Percentiles rank a stretch among this genome's conserved stretches.
phyloP scores from a whole-genome alignment of 2,888 invertebrate species.

The Agriopis aurantiaria region DNA sequence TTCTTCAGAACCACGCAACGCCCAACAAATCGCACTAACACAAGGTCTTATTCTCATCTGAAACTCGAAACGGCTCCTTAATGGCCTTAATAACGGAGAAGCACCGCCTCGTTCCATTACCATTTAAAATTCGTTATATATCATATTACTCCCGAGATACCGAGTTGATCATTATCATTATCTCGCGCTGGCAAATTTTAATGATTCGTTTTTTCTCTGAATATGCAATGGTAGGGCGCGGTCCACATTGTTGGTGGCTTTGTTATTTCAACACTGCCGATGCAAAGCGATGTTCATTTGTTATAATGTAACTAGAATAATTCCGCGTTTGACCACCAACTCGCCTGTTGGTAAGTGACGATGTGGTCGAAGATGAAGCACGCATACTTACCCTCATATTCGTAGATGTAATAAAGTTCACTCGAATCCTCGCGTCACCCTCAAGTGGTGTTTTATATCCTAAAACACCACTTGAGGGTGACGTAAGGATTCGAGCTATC shows the following conservation, averaged over 20 bases:
- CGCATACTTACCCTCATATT: too few relatives aligned
- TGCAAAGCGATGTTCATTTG: neutral
- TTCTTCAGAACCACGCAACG: neutral
- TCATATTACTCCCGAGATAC: slow-evolving; percentile 40
- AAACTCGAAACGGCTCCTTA: slow-evolving; percentile 28
- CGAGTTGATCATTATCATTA: slow-evolving; percentile 49
- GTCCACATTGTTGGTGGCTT: slow-evolving; percentile 6
- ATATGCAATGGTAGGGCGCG: slow-evolving; percentile 41
- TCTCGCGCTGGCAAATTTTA: slow-evolving; percentile 49
- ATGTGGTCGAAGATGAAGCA: too few relatives aligned
- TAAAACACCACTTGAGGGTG: too few relatives aligned
- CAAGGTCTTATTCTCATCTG: slow-evolving; percentile 21
- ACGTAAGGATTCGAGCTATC: too few relatives aligned
- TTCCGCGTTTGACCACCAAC: too few relatives aligned
- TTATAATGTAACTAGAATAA: too few relatives aligned
- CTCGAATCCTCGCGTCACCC: too few relatives aligned
- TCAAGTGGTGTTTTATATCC: too few relatives aligned
- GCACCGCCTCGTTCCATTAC: slow-evolving; percentile 35
- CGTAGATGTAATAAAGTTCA: too few relatives aligned
- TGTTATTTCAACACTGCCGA: neutral
- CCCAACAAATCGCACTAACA: slow-evolving; percentile 13
- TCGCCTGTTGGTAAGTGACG: too few relatives aligned
- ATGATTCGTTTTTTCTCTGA: slow-evolving; percentile 47
- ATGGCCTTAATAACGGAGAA: slow-evolving; percentile 37
- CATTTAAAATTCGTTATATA: slow-evolving; percentile 45